Conservation (phyloP, 2,113 vertebrate genomes). For the Petrocephalus microphthalmus region DNA sequence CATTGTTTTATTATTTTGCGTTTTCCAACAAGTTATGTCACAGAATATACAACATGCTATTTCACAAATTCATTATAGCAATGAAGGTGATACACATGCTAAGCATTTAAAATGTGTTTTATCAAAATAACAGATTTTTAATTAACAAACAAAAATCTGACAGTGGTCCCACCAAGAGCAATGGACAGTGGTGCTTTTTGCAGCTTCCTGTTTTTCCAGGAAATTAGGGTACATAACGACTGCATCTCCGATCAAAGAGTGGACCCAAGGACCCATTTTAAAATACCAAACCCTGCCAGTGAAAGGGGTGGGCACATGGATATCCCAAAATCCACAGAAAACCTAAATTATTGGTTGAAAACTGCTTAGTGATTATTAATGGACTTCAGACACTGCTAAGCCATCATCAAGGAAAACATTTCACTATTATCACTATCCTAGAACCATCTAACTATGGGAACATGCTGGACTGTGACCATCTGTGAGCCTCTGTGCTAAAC, state of each 20-base stretch:
- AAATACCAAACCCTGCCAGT: neutral
- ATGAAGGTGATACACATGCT: neutral
- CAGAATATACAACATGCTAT: neutral
- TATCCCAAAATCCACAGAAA: neutral
- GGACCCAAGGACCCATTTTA: neutral
- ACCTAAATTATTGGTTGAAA: neutral
- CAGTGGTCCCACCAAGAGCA: neutral
- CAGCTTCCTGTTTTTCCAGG: neutral
- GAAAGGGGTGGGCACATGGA: neutral
- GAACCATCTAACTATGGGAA: neutral
- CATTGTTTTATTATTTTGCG: neutral
- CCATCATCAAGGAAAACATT: neutral
- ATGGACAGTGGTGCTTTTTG: neutral
- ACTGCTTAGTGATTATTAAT: neutral
- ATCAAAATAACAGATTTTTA: neutral
- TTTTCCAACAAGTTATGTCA: neutral
- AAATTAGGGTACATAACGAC: neutral
- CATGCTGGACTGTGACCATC: neutral
- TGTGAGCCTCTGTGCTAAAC: neutral
- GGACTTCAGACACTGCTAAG: neutral
- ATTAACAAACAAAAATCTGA: neutral
- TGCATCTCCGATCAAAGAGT: neutral
- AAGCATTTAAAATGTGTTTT: neutral
- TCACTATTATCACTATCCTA: neutral
- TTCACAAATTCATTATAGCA: neutral